Base-by-base conservation (phyloP, 1,140 invertebrate genomes). In the Sarcophaga bullata region DNA sequence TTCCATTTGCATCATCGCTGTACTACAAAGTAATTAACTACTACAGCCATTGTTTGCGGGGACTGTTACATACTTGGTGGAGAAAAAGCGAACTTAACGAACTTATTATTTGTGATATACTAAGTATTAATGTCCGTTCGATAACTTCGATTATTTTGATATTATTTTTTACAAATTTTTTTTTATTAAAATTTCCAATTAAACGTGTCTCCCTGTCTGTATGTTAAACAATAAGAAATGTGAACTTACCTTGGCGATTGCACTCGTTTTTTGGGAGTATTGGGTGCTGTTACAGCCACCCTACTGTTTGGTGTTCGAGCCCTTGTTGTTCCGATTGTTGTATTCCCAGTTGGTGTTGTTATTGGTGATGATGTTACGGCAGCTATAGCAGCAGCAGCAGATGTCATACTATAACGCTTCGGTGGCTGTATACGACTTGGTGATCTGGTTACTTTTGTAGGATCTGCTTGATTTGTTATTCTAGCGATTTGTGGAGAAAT, bases 341-440 rank as follows among this genome's bases (percentile, higher is more conserved):
- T 83, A 17, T 72, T 80, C 13, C 73, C 82, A 11, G 82, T 62
- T 8, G 84, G 82, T 52, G 86, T 82, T 8, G 81, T 46, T 11
- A 7, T 10, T 46, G 84, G 49, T 49, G 86, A 76, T 80, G 83
- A 17, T 15, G 84, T 48, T 52, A 85, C 73, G 80, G 83, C n/a
- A 25, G 11, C 25, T 10, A 15, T 46, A 6, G 49, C 62, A 8
- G 58, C 46, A 10, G 58, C 78, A 48, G 25, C 78, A 37, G 83
- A 78, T 82, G 85, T 84, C 73, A 90, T 81, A 62, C 87, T 90
- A 54, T 90, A 90, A 9, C 89, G 88, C 80, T 90, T 90, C 5
- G 89, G 89, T 62, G 88, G 87, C 62, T 88, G 85, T 48, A 90
- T 87, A 81, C 87, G 88, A 80, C 89, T 90, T 78, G 89, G 89